Evolutionary conservation across 2,888 invertebrate genomes (phyloP).

Genomic region (Nephrotoma flavescens): DNA sequence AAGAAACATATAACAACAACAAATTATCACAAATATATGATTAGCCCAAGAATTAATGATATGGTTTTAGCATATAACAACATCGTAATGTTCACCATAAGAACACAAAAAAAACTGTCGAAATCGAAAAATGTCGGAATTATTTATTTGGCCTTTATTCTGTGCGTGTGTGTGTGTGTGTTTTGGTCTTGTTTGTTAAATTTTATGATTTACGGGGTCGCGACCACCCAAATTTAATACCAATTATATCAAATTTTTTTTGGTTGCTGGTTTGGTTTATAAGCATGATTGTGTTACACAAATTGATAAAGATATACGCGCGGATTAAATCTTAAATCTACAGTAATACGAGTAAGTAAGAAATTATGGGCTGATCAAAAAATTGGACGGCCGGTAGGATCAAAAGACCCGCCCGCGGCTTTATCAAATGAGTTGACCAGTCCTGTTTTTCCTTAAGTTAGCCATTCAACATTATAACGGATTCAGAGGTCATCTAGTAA

Average conservation of each 20-base stretch:
- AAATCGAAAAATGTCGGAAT: background rate
- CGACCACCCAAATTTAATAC: slow-evolving; percentile 2
- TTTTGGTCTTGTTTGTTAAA: background rate
- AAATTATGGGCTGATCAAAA: background rate
- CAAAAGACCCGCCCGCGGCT: too few relatives aligned
- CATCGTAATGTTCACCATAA: background rate
- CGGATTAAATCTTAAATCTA: background rate
- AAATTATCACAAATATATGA: background rate
- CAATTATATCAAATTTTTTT: background rate
- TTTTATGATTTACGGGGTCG: slow-evolving; percentile 1
- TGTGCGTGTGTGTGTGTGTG: background rate
- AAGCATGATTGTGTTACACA: background rate
- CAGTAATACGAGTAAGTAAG: background rate
- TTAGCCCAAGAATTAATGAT: background rate
- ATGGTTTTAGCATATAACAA: background rate
- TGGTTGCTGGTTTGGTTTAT: background rate
- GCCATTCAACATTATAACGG: too few relatives aligned
- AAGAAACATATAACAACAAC: background rate
- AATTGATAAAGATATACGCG: background rate
- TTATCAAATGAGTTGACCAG: too few relatives aligned
- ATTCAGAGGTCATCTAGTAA: too few relatives aligned
- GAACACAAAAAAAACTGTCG: background rate
- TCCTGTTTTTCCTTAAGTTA: too few relatives aligned
- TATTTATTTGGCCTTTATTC: background rate
- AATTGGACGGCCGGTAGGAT: background rate